phyloP scores from a whole-genome alignment of 2,797 vertebrate species.

The Mionectes olivaceus region DNA sequence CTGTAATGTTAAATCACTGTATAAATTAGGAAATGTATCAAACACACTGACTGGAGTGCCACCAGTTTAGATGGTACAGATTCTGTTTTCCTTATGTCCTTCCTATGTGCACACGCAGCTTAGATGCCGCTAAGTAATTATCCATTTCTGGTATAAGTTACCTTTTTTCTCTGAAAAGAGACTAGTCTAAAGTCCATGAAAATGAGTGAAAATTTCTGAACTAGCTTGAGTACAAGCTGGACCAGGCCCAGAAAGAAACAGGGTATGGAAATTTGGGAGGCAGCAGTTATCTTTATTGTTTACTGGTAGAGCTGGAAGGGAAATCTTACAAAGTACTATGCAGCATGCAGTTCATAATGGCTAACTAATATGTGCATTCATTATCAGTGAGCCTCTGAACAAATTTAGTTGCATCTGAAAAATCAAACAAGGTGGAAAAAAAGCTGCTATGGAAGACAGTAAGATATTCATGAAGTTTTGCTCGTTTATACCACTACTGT shows the following conservation, averaged over 20 bases:
- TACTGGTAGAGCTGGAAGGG: slow-evolving; percentile 1
- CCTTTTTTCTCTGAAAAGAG: not conserved
- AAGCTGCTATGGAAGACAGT: not conserved
- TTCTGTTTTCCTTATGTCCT: not conserved
- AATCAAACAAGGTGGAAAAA: not conserved
- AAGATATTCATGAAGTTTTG: not conserved
- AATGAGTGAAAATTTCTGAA: not conserved
- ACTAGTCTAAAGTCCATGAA: not conserved
- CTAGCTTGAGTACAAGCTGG: not conserved
- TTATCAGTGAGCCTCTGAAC: not conserved
- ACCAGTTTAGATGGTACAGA: not conserved
- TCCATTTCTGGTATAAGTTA: not conserved
- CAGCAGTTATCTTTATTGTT: not conserved
- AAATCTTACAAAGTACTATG: not conserved
- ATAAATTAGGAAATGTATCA: slow-evolving; percentile 45
- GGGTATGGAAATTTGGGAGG: not conserved
- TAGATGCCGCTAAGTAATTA: not conserved
- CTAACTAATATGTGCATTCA: not conserved
- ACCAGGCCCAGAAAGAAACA: not conserved
- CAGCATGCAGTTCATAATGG: not conserved
- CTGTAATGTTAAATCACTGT: not conserved
- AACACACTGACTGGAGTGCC: not conserved
- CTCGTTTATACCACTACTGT: not conserved
- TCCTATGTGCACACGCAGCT: not conserved
- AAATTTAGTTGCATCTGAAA: not conserved